These are phyloP conservation scores for Diacarnus erythraeanus DNA, from an alignment of 37 sponge, comb jelly and placozoan genomes.

Conservation along the genomic window DNA sequence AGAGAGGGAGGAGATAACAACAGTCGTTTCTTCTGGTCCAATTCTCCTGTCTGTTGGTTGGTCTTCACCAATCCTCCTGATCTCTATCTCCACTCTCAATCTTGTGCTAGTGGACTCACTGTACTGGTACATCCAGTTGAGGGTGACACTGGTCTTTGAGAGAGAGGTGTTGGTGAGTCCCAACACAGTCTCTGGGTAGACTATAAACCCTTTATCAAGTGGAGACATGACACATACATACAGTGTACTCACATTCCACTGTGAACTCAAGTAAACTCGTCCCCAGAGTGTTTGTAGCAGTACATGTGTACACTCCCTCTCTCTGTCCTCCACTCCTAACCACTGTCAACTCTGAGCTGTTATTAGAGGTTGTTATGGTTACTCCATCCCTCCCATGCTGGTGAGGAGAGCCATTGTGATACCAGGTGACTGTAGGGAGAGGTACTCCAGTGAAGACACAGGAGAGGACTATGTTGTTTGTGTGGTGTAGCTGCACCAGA, in stretches of 20 bases:
- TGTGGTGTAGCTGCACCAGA: neutral
- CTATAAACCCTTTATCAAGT: neutral
- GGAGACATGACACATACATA: too few species aligned
- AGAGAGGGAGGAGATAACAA: neutral
- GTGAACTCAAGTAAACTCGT: neutral
- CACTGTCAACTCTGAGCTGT: neutral
- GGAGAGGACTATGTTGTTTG: neutral
- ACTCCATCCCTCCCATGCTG: neutral
- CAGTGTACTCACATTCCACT: neutral
- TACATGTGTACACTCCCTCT: neutral
- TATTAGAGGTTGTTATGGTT: neutral
- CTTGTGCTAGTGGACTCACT: neutral
- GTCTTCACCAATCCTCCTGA: neutral
- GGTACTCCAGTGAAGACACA: neutral
- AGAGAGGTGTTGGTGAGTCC: neutral
- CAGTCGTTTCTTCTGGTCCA: neutral
- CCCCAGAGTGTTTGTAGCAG: neutral
- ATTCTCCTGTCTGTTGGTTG: neutral
- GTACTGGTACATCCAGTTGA: neutral
- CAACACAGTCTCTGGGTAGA: neutral
- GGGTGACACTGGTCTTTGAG: neutral
- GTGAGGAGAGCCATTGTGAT: neutral
- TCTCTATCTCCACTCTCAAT: neutral
- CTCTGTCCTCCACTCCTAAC: neutral
- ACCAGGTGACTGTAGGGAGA: neutral